Evolutionary conservation across 2,113 vertebrate species (phyloP), one percentile per base, ranked within the genome.

Genomic region (Anguilla japonica): DNA sequence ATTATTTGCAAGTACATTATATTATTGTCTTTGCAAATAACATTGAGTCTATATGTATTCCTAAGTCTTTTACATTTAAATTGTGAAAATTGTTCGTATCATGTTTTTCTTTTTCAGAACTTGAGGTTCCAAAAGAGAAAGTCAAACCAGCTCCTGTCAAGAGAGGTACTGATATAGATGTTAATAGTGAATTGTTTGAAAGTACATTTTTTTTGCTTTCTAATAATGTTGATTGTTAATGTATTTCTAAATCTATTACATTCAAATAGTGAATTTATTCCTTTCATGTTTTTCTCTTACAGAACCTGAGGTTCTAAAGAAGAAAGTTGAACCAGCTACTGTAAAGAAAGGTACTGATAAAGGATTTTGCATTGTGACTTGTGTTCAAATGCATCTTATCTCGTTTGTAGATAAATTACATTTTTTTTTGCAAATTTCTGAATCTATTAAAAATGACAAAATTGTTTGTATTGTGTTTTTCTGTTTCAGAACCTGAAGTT

Each of bases 401-500:
- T 46, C 5, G 5, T 46, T 46, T 46, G 43, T 8, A 46, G 8
- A 46, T 46, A 46, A 46, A 6, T 4, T 46, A 1, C 0, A 46
- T 34, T 34, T 34, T 34, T n/a, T 34, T 34, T 34, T 34, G 34
- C 34, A 34, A 34, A 46, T 46, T 46, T 46, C 43, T 46, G 43
- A 46, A 46, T 46, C 4, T 46, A 3, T 46, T 46, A 8, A 4
- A 46, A 46, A 46, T 46, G 4, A 4, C 8, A 46, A 46, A 46
- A 46, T 46, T 60, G 57, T 60, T 60, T 0, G 0, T 60, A 22
- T 22, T 0, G n/a, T 63, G 56, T 8, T 57, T 53, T 0, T 83
- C 87, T 85, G 4, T 50, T 88, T 63, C 53, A 85, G 63, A 71
- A 71, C 63, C 63, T 71, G 63, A 79, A 22, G 50, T 67, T 87